Evolutionary conservation across 2,113 vertebrate species (phyloP).

Genomic region (Triplophysa siluroides): DNA sequence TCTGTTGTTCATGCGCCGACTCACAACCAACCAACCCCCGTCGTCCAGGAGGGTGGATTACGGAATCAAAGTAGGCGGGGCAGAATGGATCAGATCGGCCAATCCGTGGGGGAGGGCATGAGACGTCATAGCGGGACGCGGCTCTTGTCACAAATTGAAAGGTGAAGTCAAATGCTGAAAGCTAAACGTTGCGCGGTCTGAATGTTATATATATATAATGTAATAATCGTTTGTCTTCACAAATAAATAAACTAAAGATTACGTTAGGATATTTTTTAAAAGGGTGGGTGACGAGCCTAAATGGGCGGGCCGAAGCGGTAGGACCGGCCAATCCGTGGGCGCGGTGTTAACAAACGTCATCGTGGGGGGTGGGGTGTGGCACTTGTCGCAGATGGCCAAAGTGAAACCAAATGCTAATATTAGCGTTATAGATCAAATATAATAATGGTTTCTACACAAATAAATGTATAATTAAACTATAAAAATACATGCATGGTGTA

Average conservation of each 20-base stretch:
- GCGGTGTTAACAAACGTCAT: neutral
- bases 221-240: neutral
- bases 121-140: neutral
- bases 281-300: too few relatives aligned
- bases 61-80: neutral
- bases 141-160: neutral
- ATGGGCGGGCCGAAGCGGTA: neutral
- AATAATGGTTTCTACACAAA: too few relatives aligned
- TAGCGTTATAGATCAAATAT: too few relatives aligned
- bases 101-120: neutral
- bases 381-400: too few relatives aligned
- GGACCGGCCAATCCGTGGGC: neutral
- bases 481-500: too few relatives aligned
- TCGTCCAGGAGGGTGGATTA: conserved; percentile 32
- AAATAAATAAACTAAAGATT: neutral
- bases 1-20: conserved; percentile 60
- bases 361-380: neutral
- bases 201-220: neutral
- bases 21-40: conserved; percentile 61
- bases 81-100: neutral
- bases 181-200: too few relatives aligned
- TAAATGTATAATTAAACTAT: too few relatives aligned
- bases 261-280: neutral
- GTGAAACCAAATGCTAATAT: too few relatives aligned
- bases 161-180: too few relatives aligned